Base-by-base conservation (phyloP, 1,140 invertebrate genomes). In the Mycetomoellerius zeteki region DNA sequence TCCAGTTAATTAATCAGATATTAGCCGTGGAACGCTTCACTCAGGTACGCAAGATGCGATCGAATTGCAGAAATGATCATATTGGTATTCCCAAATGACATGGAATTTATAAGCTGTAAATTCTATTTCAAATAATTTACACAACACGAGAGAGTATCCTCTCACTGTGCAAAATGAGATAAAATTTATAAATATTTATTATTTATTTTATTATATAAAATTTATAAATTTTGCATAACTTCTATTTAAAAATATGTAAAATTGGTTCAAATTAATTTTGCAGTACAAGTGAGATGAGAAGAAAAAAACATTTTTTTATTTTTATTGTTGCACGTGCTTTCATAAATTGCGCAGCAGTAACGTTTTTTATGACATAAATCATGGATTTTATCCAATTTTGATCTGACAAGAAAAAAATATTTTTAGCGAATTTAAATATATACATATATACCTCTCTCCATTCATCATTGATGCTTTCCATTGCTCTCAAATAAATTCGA, bases 1-100 rank as follows among this genome's bases (percentile, higher is more conserved):
- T 43, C 50, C 65, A 91, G 94, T 94, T 95, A 95, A 95, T 95
- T 95, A 95, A 95, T 95, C 94, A 95, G 95, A 95, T 95, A 95
- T 94, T 93, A 89, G 82, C 92, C 88, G 85, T 86, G 88, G 85
- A 75, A 88, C 87, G 91, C 88, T 91, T 93, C 90, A 89, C 93
- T 94, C 91, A 91, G 37, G 1, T 43, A 86, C 73, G 82, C 89
- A 91, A 87, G 67, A 67, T n/a, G 33, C 69, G 64, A 88, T 80
- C 88, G 58, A 82, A n/a, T 72, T 14, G 21, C 14, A 47, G 12
- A 65, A 75, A 54, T 43, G 10, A 43, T 86, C 0, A 19, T n/a
- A 50, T 85, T 89, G 56, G 58, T 86, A 86, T 56, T 60, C 21
- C 24, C 52, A 77, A 90, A 82, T 64, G 19, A 50, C 0, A 5